Conservation (phyloP, 2,888 invertebrate species). For the Baronia brevicornis region DNA sequence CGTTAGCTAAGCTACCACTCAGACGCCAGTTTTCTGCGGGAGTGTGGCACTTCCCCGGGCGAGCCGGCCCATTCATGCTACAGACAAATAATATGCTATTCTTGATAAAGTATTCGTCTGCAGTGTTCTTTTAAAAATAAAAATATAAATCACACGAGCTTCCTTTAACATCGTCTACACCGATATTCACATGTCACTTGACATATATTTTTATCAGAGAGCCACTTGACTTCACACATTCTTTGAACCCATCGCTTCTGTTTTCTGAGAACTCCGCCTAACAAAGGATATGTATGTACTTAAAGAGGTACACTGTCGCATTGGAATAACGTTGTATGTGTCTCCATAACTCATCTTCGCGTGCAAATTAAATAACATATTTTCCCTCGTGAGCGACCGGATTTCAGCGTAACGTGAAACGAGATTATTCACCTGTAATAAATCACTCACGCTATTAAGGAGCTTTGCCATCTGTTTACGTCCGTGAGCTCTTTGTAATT, state of each 20-base stretch:
- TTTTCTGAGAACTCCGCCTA: background rate
- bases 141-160: too few species aligned
- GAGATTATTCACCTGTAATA: slow-evolving; percentile 58
- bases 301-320: background rate
- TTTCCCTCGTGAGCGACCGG: slow-evolving; percentile 32
- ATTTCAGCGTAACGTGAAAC: slow-evolving; percentile 55
- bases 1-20: too few species aligned
- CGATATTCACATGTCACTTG: slow-evolving; percentile 4
- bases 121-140: too few species aligned
- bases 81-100: too few species aligned
- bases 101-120: too few species aligned
- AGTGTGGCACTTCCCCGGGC: too few species aligned
- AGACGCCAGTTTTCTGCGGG: too few species aligned
- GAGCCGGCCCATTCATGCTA: too few species aligned
- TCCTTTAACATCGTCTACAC: too few species aligned
- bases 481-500: slow-evolving; percentile 40
- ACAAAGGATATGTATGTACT: slow-evolving; percentile 1
- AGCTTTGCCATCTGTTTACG: slow-evolving; percentile 42
- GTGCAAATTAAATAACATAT: slow-evolving; percentile 34
- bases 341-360: slow-evolving; percentile 34
- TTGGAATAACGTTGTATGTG: slow-evolving; percentile 18
- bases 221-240: background rate
- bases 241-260: background rate
- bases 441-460: slow-evolving; percentile 37
- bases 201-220: slow-evolving; percentile 2